Evolutionary conservation across 2,888 invertebrate species (phyloP), one percentile per base, ranked within the genome.

Genomic region (Yponomeuta evonymella): DNA sequence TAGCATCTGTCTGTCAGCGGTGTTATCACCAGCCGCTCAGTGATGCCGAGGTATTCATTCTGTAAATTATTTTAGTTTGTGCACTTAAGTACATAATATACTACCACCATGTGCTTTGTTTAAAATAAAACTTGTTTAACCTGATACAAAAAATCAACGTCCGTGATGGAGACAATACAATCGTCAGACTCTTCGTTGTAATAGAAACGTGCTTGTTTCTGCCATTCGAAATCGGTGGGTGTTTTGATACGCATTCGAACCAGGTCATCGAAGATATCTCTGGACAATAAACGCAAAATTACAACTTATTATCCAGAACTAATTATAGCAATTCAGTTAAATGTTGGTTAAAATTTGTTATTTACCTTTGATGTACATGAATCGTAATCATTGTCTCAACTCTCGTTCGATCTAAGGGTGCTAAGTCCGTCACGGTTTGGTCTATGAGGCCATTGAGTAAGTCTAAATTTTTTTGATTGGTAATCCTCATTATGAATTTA

Each of bases 361-460:
- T 36, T 8, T 15, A 94, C 95, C 95, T 94, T 88, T 98, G 98
- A 93, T 98, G 98, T 0, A 98, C 97, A 81, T 98, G 97, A 79
- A 98, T 97, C 0, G 97, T 98, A 69, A 98, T 97, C 93, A 97
- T 95, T 1, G 97, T 97, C 84, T 98, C 97, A 75, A 95, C 96
- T 80, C 96, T 95, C n/a, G 95, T 94, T 80, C 97, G 93, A 75
- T 96, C 95, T 78, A 96, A 93, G 75, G 95, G 94, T 0, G 93
- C 92, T 68, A 98, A 88, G 84, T 97, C 96, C 78, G 94, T 95
- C 0, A 97, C 95, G 0, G 97, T 98, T 77, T 96, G 93, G 77
- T 97, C 97, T 78, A 98, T 98, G 2, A 98, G 94, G 69, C 93
- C 93, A 81, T 97, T 97, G 33, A 98, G 86, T 68, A 97, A 88